Evolutionary conservation across 2,888 invertebrate genomes (phyloP).

Genomic region (Pogonocherus hispidulus): DNA sequence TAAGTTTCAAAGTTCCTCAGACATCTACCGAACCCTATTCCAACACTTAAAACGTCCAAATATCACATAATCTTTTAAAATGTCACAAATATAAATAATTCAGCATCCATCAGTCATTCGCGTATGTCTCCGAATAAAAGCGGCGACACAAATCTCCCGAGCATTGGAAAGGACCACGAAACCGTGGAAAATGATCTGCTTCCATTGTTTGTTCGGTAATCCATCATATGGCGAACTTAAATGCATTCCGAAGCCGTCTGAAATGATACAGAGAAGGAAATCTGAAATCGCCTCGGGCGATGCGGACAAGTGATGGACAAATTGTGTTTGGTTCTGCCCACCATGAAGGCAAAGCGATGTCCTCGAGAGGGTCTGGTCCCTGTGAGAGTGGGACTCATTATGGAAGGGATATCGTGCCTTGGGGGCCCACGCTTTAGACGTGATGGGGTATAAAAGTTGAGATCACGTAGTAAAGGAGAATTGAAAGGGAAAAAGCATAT

Average conservation of each 20-base stretch:
- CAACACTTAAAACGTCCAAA: slow-evolving; percentile 18
- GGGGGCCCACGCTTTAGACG: slow-evolving; percentile 8
- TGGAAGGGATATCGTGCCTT: slow-evolving; percentile 25
- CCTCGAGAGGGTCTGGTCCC: slow-evolving; percentile 34
- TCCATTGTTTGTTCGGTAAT: slow-evolving; percentile 60
- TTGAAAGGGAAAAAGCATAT: background rate
- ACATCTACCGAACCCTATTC: background rate
- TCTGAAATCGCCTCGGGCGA: slow-evolving; percentile 58
- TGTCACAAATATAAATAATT: slow-evolving; percentile 55
- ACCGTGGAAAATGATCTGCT: slow-evolving; percentile 56
- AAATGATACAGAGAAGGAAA: slow-evolving; percentile 53
- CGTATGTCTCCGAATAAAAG: slow-evolving; percentile 48
- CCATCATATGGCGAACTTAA: slow-evolving; percentile 59
- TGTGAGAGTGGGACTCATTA: slow-evolving; percentile 33
- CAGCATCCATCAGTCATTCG: slow-evolving; percentile 49
- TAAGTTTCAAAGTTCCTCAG: no score
- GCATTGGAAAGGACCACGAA: slow-evolving; percentile 53
- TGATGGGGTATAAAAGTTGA: background rate
- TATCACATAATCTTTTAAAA: slow-evolving; percentile 31
- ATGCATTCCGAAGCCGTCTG: slow-evolving; percentile 53
- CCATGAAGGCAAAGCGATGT: slow-evolving; percentile 47
- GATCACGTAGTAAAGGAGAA: background rate
- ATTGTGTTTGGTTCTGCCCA: slow-evolving; percentile 59
- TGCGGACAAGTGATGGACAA: slow-evolving; percentile 63
- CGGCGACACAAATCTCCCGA: slow-evolving; percentile 49